Evolutionary conservation across 2,888 invertebrate species (phyloP), one percentile per base, ranked within the genome.

Genomic region (Strigamia crassipes): DNA sequence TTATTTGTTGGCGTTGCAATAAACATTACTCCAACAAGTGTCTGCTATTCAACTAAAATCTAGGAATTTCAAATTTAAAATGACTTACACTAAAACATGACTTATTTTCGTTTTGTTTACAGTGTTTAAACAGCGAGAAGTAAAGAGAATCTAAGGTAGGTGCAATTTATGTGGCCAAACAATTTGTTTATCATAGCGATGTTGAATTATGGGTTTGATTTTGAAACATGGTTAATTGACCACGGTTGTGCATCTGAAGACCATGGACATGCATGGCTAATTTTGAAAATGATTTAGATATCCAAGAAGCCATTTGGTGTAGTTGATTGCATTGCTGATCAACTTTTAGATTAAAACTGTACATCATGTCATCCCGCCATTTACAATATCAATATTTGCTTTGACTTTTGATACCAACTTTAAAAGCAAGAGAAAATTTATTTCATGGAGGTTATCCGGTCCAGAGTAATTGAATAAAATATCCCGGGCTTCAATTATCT

Each of bases 171-270:
- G 1, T 56, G 4, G 12, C 0, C 15, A 10, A 46, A 46, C 15
- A 10, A 46, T 12, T 46, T 46, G 15, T 46, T 56, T 56, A n/a
- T 18, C 18, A 56, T 18, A 18, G 56, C 18, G 0, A 18, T n/a
- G n/a, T 21, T 56, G 9, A 56, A 56, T 56, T 56, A 56, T 56
- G 56, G 56, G n/a, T 56, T 56, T 56, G 56, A 56, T 56, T 56
- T 56, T n/a, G 56, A 56, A 56, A 56, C 56, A 56, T 56, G 56
- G n/a, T 56, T 56, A 56, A 56, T 56, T 56, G 56, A 56, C 56
- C 56, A 21, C 56, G 56, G 21, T 56, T 18, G 56, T 56, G 56
- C 56, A 56, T 18, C 56, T 56, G 18, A n/a, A 18, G 56, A n/a
- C 18, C 56, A 56, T 56, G 56, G 56, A n/a, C 56, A 18, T 56